A percentile compares a stretch with the other conserved stretches of the same genome.
Evolutionary conservation across 2,113 vertebrate genomes (phyloP).

Genomic region (Riparia riparia): DNA sequence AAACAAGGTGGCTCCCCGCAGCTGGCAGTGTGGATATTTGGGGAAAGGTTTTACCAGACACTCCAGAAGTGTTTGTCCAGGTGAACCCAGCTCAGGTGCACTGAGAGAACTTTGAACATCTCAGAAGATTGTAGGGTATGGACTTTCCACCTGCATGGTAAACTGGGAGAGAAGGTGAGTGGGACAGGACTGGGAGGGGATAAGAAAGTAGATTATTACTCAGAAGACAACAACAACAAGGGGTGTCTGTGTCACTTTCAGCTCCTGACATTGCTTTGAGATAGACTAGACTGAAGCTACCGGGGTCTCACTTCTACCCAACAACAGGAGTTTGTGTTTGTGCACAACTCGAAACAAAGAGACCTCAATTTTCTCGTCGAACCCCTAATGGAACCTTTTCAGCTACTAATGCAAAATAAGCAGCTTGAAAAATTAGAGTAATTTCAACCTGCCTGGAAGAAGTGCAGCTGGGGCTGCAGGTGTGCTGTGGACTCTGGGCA

Average conservation of each 20-base stretch:
- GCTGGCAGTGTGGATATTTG: neutral
- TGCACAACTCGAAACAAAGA: neutral
- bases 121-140: neutral
- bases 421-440: neutral
- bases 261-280: neutral
- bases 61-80: neutral
- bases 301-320: neutral
- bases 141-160: neutral
- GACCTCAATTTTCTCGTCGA: neutral
- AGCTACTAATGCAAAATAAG: neutral
- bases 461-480: neutral
- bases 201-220: neutral
- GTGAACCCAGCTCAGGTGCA: neutral
- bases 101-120: neutral
- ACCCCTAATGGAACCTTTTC: neutral
- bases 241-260: neutral
- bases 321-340: neutral
- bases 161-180: neutral
- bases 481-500: neutral
- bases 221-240: neutral
- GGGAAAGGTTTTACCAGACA: neutral
- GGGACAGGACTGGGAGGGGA: neutral
- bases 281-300: neutral
- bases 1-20: neutral
- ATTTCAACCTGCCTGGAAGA: neutral